Percentiles rank a stretch among this genome's conserved stretches.
phyloP scores from a whole-genome alignment of 2,113 vertebrate species.

The Microcebus tavaratra region DNA sequence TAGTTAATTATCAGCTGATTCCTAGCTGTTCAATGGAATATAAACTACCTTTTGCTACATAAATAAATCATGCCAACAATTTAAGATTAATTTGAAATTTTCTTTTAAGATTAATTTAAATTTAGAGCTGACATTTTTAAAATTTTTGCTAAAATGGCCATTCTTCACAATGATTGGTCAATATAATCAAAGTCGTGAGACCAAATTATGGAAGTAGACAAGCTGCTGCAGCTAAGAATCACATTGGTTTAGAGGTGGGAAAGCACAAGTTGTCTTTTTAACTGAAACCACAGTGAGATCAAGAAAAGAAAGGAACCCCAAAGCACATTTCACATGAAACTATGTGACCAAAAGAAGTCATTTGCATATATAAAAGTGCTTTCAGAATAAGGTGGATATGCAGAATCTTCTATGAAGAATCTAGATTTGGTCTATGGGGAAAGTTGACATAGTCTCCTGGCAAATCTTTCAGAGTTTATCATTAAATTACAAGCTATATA shows the following conservation, averaged over 20 bases:
- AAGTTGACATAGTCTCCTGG: not conserved
- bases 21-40: not conserved
- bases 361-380: not conserved
- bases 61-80: slow-evolving; percentile 2
- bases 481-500: slow-evolving; percentile 38
- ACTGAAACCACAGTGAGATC: slow-evolving; percentile 10
- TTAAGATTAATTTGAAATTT: slow-evolving; percentile 36
- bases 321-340: not conserved
- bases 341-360: not conserved
- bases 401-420: not conserved
- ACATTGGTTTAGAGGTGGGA: not conserved
- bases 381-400: not conserved
- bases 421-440: not conserved
- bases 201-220: not conserved
- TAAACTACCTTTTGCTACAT: not conserved
- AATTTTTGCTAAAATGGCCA: slow-evolving; percentile 2
- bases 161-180: not conserved
- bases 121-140: slow-evolving; percentile 22
- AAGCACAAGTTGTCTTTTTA: not conserved
- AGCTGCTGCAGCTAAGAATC: not conserved
- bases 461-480: not conserved
- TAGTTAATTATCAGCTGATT: slow-evolving; percentile 36
- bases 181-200: slow-evolving; percentile 29
- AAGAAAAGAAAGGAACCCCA: slow-evolving; percentile 11
- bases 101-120: slow-evolving; percentile 7